These are phyloP conservation scores for Rhopalosiphum padi DNA, from an alignment of 1,140 invertebrate species.

Conservation along the genomic window DNA sequence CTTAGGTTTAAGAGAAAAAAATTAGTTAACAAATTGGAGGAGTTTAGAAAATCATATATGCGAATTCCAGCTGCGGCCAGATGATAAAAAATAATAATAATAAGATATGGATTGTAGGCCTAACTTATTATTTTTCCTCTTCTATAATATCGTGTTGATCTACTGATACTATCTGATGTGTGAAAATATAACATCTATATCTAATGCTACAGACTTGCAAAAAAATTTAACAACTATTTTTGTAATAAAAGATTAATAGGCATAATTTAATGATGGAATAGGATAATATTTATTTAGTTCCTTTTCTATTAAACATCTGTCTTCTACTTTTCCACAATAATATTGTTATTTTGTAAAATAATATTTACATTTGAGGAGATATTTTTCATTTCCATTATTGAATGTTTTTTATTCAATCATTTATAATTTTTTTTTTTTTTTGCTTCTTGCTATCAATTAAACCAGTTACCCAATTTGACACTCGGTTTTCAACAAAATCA, in stretches of 20 bases:
- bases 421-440: conserved; percentile 34
- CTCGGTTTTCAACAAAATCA: neutral
- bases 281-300: conserved; percentile 27
- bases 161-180: neutral
- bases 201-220: neutral
- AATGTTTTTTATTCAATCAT: conserved; percentile 25
- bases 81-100: conserved; percentile 34
- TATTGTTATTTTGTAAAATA: conserved; percentile 33
- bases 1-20: conserved; percentile 80
- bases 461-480: neutral
- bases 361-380: conserved; percentile 25
- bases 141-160: neutral
- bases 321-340: neutral
- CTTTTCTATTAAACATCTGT: conserved; percentile 13
- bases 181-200: neutral
- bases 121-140: conserved; percentile 17
- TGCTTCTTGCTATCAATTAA: conserved; percentile 30
- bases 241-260: conserved; percentile 19
- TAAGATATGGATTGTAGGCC: neutral
- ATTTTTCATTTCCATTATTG: neutral
- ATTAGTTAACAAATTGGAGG: conserved; percentile 70
- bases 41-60: conserved; percentile 62
- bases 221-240: neutral
- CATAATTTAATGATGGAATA: neutral
- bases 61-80: conserved; percentile 48